Evolutionary conservation across 2,797 vertebrate species (phyloP).

Genomic region (Clamator glandarius): DNA sequence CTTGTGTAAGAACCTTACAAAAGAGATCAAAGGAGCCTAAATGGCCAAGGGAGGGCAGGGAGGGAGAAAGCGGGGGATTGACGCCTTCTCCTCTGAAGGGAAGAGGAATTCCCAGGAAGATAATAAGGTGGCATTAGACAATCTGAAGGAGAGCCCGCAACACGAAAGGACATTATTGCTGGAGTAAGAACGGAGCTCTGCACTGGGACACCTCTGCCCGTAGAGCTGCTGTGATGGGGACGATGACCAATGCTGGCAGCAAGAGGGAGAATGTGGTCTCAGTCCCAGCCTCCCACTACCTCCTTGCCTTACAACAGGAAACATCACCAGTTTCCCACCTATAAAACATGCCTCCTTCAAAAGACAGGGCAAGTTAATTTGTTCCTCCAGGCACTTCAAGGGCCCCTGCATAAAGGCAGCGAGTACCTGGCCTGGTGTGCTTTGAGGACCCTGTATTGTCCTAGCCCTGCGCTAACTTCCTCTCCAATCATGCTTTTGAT

Average conservation of each 20-base stretch:
- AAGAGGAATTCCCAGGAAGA: constrained; percentile 60
- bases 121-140: not conserved
- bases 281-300: not conserved
- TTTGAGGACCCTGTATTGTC: constrained; percentile 28
- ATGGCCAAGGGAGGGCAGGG: constrained; percentile 45
- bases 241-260: not conserved
- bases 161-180: not conserved
- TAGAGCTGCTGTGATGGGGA: not conserved
- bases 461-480: constrained; percentile 35
- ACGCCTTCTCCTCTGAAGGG: not conserved
- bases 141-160: constrained; percentile 3
- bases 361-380: constrained; percentile 38
- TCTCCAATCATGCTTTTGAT: constrained; percentile 62
- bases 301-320: constrained; percentile 20
- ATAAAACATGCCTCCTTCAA: constrained; percentile 26
- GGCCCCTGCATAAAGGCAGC: constrained; percentile 34
- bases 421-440: constrained; percentile 49
- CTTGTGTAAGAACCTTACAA: constrained; percentile 62
- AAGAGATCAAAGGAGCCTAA: constrained; percentile 69
- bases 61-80: constrained; percentile 37
- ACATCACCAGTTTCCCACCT: constrained; percentile 13
- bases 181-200: not conserved
- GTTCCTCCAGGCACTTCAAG: constrained; percentile 54
- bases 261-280: not conserved
- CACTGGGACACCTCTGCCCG: not conserved